Conservation (phyloP, 2,113 vertebrate species). For the Siniperca knerii region DNA sequence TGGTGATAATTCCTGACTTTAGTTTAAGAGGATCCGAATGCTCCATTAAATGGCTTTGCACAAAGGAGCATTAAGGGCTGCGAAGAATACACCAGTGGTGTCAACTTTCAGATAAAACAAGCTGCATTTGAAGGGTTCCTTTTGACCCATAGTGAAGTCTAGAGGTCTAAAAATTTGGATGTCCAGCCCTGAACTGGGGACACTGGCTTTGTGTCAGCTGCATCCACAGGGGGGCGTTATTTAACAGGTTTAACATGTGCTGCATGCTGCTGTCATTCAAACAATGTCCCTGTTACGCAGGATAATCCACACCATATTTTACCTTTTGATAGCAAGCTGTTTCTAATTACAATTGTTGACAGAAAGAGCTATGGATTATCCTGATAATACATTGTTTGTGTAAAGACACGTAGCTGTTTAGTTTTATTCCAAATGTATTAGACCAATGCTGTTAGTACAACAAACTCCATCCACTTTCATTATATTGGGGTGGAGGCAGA, state of each 20-base stretch:
- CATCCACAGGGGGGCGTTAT: slow-evolving; percentile 24
- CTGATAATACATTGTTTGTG: background rate
- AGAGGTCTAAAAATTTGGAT: background rate
- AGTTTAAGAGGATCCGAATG: background rate
- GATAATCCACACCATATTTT: background rate
- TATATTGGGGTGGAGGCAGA: no score
- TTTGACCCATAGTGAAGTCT: background rate
- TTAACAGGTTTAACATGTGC: background rate
- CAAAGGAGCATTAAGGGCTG: background rate
- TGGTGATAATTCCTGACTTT: background rate
- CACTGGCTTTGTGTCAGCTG: background rate
- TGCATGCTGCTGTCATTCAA: background rate
- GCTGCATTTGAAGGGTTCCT: background rate
- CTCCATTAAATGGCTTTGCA: background rate
- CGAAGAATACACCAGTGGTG: background rate
- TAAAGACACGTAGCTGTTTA: background rate
- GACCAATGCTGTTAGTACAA: background rate
- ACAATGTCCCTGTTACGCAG: background rate
- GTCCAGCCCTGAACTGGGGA: background rate
- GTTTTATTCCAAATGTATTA: background rate
- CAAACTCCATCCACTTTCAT: no score
- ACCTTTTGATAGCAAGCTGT: background rate
- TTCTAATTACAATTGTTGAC: background rate
- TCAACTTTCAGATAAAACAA: no score
- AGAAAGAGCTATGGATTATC: background rate